Conservation (phyloP, 2,113 vertebrate species). For the Miniopterus natalensis region DNA sequence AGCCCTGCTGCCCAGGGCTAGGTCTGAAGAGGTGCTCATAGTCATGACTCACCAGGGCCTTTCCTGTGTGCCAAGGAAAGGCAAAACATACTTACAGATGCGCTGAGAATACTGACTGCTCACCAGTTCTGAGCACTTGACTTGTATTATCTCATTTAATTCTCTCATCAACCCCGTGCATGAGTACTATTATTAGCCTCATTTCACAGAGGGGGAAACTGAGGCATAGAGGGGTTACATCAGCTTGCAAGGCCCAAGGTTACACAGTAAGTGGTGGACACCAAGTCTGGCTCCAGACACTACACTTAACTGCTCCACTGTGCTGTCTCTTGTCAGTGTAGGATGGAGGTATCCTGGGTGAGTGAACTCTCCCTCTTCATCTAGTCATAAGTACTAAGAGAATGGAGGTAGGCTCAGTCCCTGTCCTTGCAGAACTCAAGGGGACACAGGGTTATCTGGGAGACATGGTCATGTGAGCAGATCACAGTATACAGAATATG, state of each 20-base stretch:
- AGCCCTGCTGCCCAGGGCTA: background rate
- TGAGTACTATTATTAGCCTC: background rate
- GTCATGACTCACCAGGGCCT: rapidly evolving
- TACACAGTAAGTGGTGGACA: background rate
- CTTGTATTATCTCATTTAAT: background rate
- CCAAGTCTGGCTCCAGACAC: background rate
- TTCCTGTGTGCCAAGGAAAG: background rate
- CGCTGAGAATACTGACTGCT: rapidly evolving
- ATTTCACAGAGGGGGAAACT: background rate
- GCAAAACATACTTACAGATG: rapidly evolving
- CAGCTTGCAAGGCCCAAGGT: background rate
- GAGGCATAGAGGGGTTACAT: background rate
- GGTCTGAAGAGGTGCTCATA: background rate
- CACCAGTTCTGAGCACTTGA: background rate
- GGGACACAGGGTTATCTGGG: too few relatives aligned
- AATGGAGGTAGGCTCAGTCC: background rate
- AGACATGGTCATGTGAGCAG: background rate
- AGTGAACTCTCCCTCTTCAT: background rate
- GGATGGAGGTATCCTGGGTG: background rate
- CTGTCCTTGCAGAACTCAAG: background rate
- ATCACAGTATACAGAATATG: background rate
- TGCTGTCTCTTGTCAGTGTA: background rate
- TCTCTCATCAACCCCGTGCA: background rate
- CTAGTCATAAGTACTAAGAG: background rate
- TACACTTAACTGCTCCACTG: rapidly evolving